Evolutionary conservation across 2,113 vertebrate species (phyloP).

Genomic region (Cinclus mexicanus): DNA sequence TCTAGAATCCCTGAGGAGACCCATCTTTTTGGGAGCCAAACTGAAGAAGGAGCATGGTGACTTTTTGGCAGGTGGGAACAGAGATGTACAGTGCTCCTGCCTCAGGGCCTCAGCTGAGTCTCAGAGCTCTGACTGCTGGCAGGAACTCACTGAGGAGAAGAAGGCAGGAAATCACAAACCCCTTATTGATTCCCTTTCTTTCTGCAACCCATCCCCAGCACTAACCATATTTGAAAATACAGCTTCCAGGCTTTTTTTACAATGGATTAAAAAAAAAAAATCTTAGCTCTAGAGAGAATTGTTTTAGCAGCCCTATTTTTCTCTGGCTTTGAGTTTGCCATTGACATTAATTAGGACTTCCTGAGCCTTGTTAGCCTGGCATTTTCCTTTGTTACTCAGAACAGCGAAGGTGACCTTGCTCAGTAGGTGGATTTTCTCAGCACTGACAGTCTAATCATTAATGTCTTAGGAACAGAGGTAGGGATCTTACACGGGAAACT

Average conservation of each 20-base stretch:
- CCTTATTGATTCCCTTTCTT: neutral
- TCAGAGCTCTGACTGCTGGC: neutral
- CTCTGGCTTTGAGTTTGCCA: constrained; percentile 5
- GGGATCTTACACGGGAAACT: neutral
- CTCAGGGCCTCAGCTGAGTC: neutral
- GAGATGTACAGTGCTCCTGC: rapidly evolving
- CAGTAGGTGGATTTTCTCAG: constrained; percentile 27
- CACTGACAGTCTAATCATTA: constrained; percentile 57
- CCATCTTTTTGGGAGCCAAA: neutral
- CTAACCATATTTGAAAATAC: constrained; percentile 40
- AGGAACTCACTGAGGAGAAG: neutral
- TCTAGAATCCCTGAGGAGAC: neutral
- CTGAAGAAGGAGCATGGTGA: neutral
- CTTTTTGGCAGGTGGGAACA: neutral
- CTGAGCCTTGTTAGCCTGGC: neutral
- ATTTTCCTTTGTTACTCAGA: constrained; percentile 35
- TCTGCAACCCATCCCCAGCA: constrained; percentile 13
- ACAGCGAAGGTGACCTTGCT: constrained; percentile 44
- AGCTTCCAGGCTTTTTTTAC: neutral
- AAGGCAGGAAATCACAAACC: neutral
- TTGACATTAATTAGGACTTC: constrained; percentile 39
- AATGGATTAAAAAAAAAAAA: neutral
- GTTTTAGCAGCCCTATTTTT: neutral
- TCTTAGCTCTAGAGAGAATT: neutral
- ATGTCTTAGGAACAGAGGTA: constrained; percentile 41